These are phyloP conservation scores for Calameuta filiformis DNA, from an alignment of 2,888 invertebrate genomes.

Conservation along the genomic window DNA sequence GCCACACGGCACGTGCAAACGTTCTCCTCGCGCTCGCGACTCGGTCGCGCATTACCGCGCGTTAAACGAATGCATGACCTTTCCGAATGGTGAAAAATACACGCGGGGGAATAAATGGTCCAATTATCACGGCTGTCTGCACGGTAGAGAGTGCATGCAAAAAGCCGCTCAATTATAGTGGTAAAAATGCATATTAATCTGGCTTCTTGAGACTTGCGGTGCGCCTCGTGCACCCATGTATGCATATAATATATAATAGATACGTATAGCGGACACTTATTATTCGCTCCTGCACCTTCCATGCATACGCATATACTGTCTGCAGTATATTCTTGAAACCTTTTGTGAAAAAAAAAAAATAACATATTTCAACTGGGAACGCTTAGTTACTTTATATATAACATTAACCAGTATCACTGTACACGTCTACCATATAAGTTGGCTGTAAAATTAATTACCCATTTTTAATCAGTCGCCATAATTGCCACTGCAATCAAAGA, in stretches of 20 bases:
- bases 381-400: background rate
- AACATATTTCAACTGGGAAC: background rate
- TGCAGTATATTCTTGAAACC: background rate
- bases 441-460: background rate
- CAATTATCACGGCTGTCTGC: conserved; percentile 7
- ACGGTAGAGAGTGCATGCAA: conserved; percentile 8
- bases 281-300: background rate
- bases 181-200: conserved; percentile 4
- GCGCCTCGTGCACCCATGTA: background rate
- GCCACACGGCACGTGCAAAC: background rate
- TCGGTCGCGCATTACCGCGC: conserved; percentile 3
- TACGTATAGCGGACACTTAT: background rate
- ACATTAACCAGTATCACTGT: background rate
- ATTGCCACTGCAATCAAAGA: background rate
- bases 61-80: conserved; percentile 6
- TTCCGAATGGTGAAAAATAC: background rate
- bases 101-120: conserved; percentile 2
- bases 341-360: background rate
- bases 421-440: background rate
- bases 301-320: background rate
- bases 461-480: background rate
- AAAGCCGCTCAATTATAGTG: conserved; percentile 4
- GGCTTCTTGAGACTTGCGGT: background rate
- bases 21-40: conserved; percentile 3
- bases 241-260: background rate